Conservation (phyloP, 2,113 vertebrate species). For the Rhinolophus sinicus region DNA sequence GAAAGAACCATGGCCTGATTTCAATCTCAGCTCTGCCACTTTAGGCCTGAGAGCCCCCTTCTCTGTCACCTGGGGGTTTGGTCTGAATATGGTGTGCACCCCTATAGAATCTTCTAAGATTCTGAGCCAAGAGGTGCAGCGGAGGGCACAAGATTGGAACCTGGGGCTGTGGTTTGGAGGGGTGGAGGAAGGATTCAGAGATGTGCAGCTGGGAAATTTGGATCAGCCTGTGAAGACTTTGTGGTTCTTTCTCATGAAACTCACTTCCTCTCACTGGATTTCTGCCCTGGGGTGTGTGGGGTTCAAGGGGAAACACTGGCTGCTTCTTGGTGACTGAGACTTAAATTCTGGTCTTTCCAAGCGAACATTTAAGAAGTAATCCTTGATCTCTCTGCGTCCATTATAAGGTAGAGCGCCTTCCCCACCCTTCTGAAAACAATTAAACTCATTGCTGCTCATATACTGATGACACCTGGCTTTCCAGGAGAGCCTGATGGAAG, state of each 20-base stretch:
- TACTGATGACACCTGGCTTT: neutral
- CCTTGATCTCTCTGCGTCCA: neutral
- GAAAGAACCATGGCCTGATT: neutral
- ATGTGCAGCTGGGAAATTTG: conserved; percentile 63
- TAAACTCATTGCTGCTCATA: no score
- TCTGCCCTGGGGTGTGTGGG: conserved; percentile 43
- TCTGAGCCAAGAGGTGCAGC: neutral
- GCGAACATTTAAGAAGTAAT: neutral
- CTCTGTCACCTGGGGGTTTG: neutral
- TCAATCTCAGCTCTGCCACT: neutral
- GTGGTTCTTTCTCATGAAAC: conserved; percentile 58
- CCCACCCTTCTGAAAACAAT: neutral
- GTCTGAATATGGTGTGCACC: neutral
- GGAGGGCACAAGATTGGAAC: neutral
- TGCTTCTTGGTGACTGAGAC: neutral
- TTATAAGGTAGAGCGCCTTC: neutral
- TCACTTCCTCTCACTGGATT: conserved; percentile 52
- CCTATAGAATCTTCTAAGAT: neutral
- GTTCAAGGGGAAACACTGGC: conserved; percentile 9
- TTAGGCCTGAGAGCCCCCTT: neutral
- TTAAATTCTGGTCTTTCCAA: neutral
- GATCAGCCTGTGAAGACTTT: conserved; percentile 20
- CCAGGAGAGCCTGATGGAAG: neutral
- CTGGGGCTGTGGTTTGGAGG: neutral
- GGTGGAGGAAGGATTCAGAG: neutral